Conservation (phyloP, 1,140 invertebrate species). For the Stegodyphus dumicola region DNA sequence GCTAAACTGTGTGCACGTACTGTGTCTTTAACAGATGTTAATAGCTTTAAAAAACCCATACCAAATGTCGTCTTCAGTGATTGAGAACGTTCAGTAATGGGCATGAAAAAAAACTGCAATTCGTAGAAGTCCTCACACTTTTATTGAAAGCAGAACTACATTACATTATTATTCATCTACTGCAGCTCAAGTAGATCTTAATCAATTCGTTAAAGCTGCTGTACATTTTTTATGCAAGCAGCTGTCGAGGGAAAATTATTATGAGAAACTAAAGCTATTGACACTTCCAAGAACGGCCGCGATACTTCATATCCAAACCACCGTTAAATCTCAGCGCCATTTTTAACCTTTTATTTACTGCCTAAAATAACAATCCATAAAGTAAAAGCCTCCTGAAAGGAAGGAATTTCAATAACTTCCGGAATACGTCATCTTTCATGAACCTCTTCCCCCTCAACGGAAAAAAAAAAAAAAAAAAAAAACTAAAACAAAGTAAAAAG, state of each 20-base stretch:
- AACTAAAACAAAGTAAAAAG: background rate
- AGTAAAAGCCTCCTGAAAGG: conserved; percentile 47
- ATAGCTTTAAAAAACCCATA: too few relatives aligned
- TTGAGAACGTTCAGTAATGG: too few relatives aligned
- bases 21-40: too few relatives aligned
- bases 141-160: too few relatives aligned
- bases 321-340: conserved; percentile 19
- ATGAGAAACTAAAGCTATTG: conserved; percentile 32
- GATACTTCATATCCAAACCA: conserved; percentile 14
- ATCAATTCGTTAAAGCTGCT: background rate
- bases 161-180: too few relatives aligned
- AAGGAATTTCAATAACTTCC: conserved; percentile 60
- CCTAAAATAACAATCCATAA: conserved; percentile 60
- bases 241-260: conserved; percentile 22
- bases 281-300: conserved; percentile 20
- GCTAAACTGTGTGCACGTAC: too few relatives aligned
- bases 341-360: conserved; percentile 49
- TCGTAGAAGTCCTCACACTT: too few relatives aligned
- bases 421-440: conserved; percentile 44
- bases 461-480: conserved; percentile 9
- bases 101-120: too few relatives aligned
- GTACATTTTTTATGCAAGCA: background rate
- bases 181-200: background rate
- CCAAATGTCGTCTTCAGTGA: too few relatives aligned
- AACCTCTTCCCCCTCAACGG: background rate